These are phyloP conservation scores for Scopus umbretta DNA, from an alignment of 2,113 vertebrate genomes.

Conservation along the genomic window DNA sequence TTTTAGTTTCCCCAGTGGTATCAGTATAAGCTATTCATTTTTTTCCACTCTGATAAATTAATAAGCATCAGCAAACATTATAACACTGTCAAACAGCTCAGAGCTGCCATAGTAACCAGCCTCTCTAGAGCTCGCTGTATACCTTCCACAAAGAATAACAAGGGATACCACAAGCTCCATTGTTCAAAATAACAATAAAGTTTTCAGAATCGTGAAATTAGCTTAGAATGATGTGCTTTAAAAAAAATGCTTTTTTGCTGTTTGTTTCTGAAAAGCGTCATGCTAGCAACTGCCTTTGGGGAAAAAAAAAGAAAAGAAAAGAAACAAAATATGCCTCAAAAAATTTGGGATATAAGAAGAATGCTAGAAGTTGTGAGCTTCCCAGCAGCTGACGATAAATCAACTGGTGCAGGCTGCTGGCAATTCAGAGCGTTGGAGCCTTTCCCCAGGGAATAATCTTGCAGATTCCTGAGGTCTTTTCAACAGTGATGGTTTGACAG, in stretches of 20 bases:
- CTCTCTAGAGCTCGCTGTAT: neutral
- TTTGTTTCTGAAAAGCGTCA: neutral
- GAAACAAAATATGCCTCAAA: neutral
- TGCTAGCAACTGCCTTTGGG: neutral
- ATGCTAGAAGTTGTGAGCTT: neutral
- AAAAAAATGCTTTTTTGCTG: neutral
- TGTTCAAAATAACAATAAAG: neutral
- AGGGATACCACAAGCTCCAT: neutral
- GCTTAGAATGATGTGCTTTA: neutral
- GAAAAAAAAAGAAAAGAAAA: neutral
- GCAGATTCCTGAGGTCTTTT: neutral
- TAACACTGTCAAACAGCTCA: conserved; percentile 28
- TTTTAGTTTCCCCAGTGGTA: conserved; percentile 19
- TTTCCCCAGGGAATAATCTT: neutral
- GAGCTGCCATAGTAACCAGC: conserved; percentile 50
- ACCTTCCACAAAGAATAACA: neutral
- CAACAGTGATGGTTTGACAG: neutral
- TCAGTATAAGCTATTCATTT: conserved; percentile 21
- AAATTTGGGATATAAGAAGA: neutral
- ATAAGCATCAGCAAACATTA: conserved; percentile 56
- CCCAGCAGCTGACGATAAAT: neutral
- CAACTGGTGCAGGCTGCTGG: neutral
- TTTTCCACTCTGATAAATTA: conserved; percentile 56
- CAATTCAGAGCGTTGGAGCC: neutral
- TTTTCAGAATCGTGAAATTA: neutral